Conservation (phyloP, 2,797 vertebrate species). For the Pipistrellus nathusii region DNA sequence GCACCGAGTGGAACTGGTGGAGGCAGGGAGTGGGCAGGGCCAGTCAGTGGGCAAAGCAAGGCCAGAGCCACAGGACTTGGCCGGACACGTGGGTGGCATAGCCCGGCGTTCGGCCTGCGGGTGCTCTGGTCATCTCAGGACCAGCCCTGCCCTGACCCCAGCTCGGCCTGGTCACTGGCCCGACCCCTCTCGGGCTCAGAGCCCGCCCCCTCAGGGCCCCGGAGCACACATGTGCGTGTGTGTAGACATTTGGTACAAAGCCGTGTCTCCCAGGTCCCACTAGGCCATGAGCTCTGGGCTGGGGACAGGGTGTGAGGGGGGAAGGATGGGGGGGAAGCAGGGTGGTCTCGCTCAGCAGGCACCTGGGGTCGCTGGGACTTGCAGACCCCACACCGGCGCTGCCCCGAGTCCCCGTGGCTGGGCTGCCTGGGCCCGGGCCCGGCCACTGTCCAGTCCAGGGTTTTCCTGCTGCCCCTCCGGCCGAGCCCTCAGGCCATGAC, state of each 20-base stretch:
- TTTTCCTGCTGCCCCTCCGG: rapidly evolving
- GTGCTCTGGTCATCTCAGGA: not conserved
- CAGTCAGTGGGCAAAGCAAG: too few relatives aligned
- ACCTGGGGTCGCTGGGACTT: rapidly evolving
- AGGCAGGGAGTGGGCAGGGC: too few relatives aligned
- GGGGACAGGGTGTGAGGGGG: not conserved
- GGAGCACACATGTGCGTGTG: rapidly evolving
- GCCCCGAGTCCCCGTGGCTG: not conserved
- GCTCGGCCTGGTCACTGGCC: not conserved
- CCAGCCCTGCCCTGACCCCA: not conserved
- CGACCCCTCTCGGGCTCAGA: not conserved
- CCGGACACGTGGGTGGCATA: too few relatives aligned
- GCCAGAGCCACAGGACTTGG: too few relatives aligned
- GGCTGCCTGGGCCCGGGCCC: rapidly evolving
- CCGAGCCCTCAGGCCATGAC: rapidly evolving
- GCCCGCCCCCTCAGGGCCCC: not conserved
- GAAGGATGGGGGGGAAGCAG: rapidly evolving
- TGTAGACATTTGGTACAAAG: rapidly evolving
- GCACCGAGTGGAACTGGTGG: too few relatives aligned
- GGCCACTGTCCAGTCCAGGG: rapidly evolving
- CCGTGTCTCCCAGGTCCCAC: not conserved
- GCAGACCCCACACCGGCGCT: rapidly evolving
- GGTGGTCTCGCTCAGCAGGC: too few relatives aligned
- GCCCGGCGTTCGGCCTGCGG: not conserved
- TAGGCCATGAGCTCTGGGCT: not conserved